Percentiles rank a stretch among this genome's conserved stretches.
Conservation (phyloP, 1,140 invertebrate genomes). For the Zaprionus gabonicus region DNA sequence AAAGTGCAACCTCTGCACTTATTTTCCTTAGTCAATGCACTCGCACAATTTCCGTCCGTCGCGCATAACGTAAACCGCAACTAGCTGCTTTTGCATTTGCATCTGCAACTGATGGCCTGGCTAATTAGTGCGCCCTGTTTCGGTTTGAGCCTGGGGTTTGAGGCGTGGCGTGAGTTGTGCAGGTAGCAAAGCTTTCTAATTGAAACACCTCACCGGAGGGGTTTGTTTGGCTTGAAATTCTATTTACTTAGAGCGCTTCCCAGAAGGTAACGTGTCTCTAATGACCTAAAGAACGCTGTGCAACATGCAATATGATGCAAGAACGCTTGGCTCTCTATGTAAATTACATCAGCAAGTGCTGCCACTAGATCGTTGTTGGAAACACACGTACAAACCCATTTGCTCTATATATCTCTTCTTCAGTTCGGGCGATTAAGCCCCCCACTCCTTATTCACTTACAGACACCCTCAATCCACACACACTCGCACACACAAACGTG, state of each 20-base stretch:
- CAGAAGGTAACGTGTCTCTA: not conserved
- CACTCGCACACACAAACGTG: constrained; percentile 4
- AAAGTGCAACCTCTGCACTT: constrained; percentile 13
- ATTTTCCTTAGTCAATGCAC: constrained; percentile 5
- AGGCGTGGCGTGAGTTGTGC: not conserved
- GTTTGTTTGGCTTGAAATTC: constrained; percentile 12
- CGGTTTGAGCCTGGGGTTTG: not conserved
- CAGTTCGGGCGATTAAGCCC: not conserved
- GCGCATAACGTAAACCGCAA: constrained; percentile 33
- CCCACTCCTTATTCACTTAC: not conserved
- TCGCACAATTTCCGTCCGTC: constrained; percentile 31
- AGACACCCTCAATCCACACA: not conserved
- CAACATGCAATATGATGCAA: constrained; percentile 6
- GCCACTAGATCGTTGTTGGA: not conserved
- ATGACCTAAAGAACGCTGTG: constrained; percentile 9
- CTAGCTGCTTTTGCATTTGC: constrained; percentile 27
- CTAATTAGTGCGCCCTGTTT: constrained; percentile 19
- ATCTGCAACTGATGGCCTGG: constrained; percentile 8
- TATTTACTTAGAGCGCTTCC: constrained; percentile 2
- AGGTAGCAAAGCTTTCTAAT: constrained; percentile 26
- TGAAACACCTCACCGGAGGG: constrained; percentile 35
- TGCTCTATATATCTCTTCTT: not conserved
- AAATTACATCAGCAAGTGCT: not conserved
- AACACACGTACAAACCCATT: not conserved
- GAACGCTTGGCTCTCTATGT: not conserved